Base-by-base conservation (phyloP, 1,140 invertebrate species). In the Macrotrachela quadricornifera region DNA sequence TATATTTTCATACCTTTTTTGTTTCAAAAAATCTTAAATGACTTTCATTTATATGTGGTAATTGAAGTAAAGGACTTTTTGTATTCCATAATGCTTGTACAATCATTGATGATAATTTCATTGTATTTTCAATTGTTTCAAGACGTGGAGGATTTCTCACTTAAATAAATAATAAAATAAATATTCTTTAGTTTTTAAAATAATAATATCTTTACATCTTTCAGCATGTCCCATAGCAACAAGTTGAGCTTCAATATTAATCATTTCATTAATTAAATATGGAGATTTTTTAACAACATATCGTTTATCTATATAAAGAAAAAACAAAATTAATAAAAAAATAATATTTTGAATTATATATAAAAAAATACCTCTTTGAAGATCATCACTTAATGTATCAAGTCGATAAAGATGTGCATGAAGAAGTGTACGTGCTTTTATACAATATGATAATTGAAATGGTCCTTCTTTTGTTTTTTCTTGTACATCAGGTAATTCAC, bases 181-280 rank as follows among this genome's bases (percentile, higher is more conserved):
- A 30, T 30, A 8, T 30, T 30, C 21, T 2, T 4, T 30, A 8
- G 3, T 4, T 30, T 30, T 30, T 4, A 30, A 30, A 30, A 8
- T 30, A 30, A 30, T 4, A 8, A 30, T 30, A 2, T 30, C 2
- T 30, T 30, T 30, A 30, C 21, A 30, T 30, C 21, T 2, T 30
- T 8, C 21, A 56, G 85, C 80, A 69, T 91, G 85, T 17, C 84
- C 85, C 57, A 95, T 73, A 60, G 87, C 77, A 47, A 91, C 85
- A 21, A 97, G 72, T 68, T 94, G 86, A 64, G 90, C 82, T 6
- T 87, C 80, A 67, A 87, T 87, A 60, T 82, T 84, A 46, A 96
- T 81, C 84, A 96, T 92, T 72, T 97, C 92, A 63, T 94, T 83
- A 57, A 97, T 79, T n/a, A 99, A 74, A 68, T 85, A 85, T 3